A percentile compares a stretch with the other conserved stretches of the same genome.
phyloP scores from a whole-genome alignment of 2,888 invertebrate genomes.

The Ariolimax columbianus region DNA sequence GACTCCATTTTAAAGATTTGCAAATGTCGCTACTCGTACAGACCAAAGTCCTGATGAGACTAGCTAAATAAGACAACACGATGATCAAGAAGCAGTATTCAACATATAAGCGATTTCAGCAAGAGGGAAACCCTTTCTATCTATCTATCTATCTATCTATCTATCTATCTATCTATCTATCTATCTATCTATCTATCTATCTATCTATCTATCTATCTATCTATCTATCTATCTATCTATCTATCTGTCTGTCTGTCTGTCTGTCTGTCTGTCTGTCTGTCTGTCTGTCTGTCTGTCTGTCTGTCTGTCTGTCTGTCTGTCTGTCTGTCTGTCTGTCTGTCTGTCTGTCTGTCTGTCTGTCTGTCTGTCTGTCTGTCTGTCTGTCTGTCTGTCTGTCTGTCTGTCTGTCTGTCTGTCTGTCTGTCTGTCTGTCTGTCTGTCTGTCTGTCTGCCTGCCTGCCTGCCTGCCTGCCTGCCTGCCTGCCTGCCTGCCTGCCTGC shows the following conservation, averaged over 20 bases:
- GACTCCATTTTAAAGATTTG: no score
- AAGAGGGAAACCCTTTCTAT: neutral
- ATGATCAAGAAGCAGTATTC: no score
- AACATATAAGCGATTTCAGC: no score
- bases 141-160: slow-evolving; percentile 19
- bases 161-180: slow-evolving; percentile 19
- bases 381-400: neutral
- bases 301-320: no score
- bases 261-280: slow-evolving; percentile 12
- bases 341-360: neutral
- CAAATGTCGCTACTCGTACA: no score
- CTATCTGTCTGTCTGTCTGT: slow-evolving; percentile 12
- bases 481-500: neutral
- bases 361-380: neutral
- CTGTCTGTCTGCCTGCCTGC: neutral
- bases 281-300: no score
- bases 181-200: slow-evolving; percentile 20
- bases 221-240: slow-evolving; percentile 17
- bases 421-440: neutral
- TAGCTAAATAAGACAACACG: no score
- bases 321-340: neutral
- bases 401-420: no score
- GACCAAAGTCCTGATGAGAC: no score
- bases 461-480: neutral
- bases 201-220: slow-evolving; percentile 19